A percentile compares a stretch with the other conserved stretches of the same genome.
Evolutionary conservation across 2,888 invertebrate species (phyloP).

Genomic region (Platycnemis pennipes): DNA sequence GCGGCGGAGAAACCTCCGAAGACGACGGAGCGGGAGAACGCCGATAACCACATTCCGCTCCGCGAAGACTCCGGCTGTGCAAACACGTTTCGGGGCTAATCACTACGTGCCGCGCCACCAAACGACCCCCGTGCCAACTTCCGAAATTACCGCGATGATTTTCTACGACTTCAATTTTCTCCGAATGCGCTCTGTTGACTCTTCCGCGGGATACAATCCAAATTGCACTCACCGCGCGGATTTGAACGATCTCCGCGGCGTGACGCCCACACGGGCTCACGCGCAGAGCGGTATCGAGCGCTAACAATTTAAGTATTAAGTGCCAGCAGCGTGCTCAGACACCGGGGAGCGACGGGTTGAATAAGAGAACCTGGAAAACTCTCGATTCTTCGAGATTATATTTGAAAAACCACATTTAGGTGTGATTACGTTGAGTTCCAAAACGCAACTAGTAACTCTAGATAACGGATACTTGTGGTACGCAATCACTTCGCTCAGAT

Average conservation of each 20-base stretch:
- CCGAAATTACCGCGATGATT: background rate
- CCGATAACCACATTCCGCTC: background rate
- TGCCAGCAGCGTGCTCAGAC: background rate
- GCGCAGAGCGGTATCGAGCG: background rate
- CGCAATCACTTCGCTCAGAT: too few species aligned
- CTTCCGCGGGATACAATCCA: background rate
- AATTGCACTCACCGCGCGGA: background rate
- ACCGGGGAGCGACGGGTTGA: background rate
- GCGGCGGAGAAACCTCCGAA: background rate
- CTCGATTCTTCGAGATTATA: too few species aligned
- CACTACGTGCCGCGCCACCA: background rate
- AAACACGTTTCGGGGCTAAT: background rate
- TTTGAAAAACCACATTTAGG: too few species aligned
- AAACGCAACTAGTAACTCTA: too few species aligned
- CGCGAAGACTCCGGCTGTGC: background rate
- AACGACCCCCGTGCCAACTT: background rate
- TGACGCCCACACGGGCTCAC: background rate
- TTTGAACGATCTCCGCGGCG: background rate
- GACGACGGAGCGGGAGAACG: background rate
- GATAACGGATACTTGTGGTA: too few species aligned
- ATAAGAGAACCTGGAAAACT: background rate
- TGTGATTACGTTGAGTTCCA: too few species aligned
- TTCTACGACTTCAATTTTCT: slow-evolving; percentile 1
- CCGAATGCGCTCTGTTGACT: background rate
- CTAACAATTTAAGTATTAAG: background rate